Conservation (phyloP, 2,797 vertebrate species). For the Gallinago stenura region DNA sequence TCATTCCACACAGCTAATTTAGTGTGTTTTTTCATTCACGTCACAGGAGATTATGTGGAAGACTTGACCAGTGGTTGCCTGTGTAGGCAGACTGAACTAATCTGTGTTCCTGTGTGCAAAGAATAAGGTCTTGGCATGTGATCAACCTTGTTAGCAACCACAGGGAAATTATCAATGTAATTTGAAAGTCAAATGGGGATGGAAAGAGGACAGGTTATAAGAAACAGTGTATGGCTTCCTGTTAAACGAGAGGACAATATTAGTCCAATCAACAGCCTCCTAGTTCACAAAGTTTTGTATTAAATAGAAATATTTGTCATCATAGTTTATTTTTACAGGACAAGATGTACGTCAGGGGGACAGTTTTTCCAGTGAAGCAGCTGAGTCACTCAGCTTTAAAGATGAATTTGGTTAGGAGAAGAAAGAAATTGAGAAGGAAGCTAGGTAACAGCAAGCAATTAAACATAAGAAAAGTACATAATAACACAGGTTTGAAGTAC, state of each 20-base stretch:
- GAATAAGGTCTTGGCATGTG: neutral
- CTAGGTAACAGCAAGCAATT: neutral
- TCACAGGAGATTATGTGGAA: constrained; percentile 41
- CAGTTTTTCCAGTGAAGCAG: neutral
- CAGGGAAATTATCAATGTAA: neutral
- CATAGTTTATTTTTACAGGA: neutral
- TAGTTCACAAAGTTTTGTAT: neutral
- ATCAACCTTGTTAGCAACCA: neutral
- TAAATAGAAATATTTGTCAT: neutral
- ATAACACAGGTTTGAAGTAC: neutral
- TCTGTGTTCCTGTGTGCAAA: neutral
- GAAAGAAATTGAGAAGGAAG: neutral
- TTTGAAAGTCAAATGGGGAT: neutral
- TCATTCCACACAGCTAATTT: constrained; percentile 32
- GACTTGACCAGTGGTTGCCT: neutral
- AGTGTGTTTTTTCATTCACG: constrained; percentile 9
- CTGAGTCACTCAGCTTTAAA: neutral
- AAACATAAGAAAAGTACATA: neutral
- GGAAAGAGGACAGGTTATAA: neutral
- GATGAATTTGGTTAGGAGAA: neutral
- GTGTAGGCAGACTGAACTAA: neutral
- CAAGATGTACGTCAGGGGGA: neutral
- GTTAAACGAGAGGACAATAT: neutral
- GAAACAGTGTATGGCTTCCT: neutral
- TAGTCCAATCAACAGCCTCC: neutral